phyloP scores from a whole-genome alignment of 64 coral and sea anemone genomes.

The Cladopsammia gracilis region DNA sequence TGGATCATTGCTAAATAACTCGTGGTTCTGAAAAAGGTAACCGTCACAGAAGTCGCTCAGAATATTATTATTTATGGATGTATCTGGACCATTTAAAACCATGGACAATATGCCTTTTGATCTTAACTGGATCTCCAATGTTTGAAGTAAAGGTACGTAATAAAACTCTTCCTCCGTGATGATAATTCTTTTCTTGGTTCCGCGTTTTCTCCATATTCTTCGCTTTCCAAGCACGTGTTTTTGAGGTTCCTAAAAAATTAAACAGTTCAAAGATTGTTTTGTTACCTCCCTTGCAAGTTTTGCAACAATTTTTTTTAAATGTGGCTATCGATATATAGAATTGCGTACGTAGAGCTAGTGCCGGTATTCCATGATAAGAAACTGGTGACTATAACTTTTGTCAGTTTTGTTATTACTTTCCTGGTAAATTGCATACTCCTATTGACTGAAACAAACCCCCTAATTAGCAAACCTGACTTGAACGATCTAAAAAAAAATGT shows the following conservation, averaged over 20 bases:
- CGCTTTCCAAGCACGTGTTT: background rate
- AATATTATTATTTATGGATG: background rate
- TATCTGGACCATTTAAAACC: background rate
- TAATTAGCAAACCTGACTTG: too few relatives aligned
- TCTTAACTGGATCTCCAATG: slow-evolving; percentile 19
- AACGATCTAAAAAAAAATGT: too few relatives aligned
- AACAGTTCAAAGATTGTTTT: background rate
- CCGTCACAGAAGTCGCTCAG: slow-evolving; percentile 15
- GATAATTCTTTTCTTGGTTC: slow-evolving; percentile 35
- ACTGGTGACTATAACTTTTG: too few relatives aligned
- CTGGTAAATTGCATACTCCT: too few relatives aligned
- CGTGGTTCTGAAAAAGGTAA: background rate
- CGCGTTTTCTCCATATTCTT: background rate
- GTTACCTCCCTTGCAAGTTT: too few relatives aligned
- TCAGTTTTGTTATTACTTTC: too few relatives aligned
- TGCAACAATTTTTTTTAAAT: too few relatives aligned
- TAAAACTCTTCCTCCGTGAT: slow-evolving; percentile 38
- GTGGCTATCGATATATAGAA: too few relatives aligned
- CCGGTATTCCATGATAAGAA: too few relatives aligned
- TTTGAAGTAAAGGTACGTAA: slow-evolving; percentile 24
- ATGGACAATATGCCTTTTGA: slow-evolving; percentile 16
- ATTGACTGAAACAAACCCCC: too few relatives aligned
- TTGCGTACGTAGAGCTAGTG: too few relatives aligned
- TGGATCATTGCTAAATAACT: background rate
- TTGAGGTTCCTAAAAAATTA: background rate